phyloP scores from a whole-genome alignment of 2,113 vertebrate species.

The Anhinga rufa region DNA sequence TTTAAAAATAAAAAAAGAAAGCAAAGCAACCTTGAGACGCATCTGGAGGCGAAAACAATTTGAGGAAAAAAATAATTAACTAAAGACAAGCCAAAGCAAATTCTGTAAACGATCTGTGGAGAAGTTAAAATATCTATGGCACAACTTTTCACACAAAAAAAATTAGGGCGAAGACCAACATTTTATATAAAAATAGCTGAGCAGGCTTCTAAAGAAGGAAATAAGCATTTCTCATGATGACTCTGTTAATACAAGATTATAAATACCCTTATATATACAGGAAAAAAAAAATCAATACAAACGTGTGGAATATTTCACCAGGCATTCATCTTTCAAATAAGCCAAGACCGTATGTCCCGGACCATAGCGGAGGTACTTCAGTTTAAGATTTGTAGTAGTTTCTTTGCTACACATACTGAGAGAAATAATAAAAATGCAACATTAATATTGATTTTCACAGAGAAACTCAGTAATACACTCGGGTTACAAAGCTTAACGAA shows the following conservation, averaged over 20 bases:
- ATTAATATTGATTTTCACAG: conserved; percentile 36
- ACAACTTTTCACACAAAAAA: conserved; percentile 47
- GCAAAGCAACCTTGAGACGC: neutral
- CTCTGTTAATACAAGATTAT: conserved; percentile 59
- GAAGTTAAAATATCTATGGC: conserved; percentile 48
- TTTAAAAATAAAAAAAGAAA: neutral
- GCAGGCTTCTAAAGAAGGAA: conserved; percentile 55
- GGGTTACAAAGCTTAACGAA: neutral
- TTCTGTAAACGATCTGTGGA: neutral
- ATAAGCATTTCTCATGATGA: conserved; percentile 33
- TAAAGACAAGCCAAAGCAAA: conserved; percentile 10
- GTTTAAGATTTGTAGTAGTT: conserved; percentile 28
- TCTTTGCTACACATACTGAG: conserved; percentile 42
- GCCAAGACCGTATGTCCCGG: conserved; percentile 11
- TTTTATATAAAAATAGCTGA: conserved; percentile 67
- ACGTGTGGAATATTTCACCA: neutral
- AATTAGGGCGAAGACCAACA: conserved; percentile 54
- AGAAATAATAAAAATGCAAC: conserved; percentile 35
- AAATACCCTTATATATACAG: conserved; percentile 66
- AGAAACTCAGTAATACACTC: neutral
- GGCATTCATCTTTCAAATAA: conserved; percentile 8
- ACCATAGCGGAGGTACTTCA: conserved; percentile 54
- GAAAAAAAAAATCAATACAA: conserved; percentile 26
- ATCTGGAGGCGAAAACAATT: neutral
- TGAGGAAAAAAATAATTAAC: neutral